phyloP scores from a whole-genome alignment of 2,888 invertebrate species.

The Eupelmus urozonus region DNA sequence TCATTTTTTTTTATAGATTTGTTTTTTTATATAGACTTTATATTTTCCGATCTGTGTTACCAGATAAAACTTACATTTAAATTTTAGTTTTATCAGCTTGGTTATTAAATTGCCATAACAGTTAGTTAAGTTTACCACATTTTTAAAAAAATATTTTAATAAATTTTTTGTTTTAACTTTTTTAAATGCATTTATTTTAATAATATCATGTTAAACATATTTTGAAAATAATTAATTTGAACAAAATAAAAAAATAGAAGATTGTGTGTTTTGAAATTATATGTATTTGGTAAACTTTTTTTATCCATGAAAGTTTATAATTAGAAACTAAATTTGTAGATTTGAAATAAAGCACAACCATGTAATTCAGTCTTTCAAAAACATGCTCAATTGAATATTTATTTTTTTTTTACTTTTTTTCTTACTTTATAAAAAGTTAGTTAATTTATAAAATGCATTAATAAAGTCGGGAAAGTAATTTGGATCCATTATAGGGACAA shows the following conservation, averaged over 20 bases:
- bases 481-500: neutral
- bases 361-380: conserved; percentile 48
- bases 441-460: neutral
- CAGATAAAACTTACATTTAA: conserved; percentile 10
- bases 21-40: neutral
- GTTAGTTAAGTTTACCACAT: neutral
- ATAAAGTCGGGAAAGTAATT: conserved; percentile 6
- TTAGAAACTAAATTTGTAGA: neutral
- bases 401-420: conserved; percentile 7
- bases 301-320: neutral
- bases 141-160: neutral
- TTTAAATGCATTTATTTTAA: neutral
- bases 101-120: conserved; percentile 32
- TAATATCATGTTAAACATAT: no score
- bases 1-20: conserved; percentile 5
- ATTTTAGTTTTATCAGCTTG: neutral
- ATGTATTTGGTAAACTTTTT: no score
- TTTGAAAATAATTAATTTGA: no score
- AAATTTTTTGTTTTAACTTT: neutral
- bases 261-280: no score
- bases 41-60: conserved; percentile 5
- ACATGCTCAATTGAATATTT: conserved; percentile 19
- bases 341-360: conserved; percentile 40
- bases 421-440: no score
- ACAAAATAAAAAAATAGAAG: no score